Evolutionary conservation across 2,888 invertebrate species (phyloP).

Genomic region (Ophion slaviceki): DNA sequence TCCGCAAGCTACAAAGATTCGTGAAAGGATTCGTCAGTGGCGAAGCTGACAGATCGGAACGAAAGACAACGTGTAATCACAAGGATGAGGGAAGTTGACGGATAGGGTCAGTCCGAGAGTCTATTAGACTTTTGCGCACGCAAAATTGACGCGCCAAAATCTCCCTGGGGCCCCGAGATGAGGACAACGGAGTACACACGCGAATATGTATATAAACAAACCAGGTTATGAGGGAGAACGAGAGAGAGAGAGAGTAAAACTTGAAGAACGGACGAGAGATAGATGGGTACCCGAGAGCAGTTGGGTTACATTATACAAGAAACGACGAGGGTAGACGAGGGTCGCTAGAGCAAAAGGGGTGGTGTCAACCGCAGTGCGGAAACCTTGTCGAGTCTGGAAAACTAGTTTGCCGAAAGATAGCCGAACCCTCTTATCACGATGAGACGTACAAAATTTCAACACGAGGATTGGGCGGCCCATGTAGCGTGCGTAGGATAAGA

Average conservation of each 20-base stretch:
- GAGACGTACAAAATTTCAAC: slow-evolving; percentile 34
- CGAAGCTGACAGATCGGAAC: neutral
- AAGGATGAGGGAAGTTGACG: neutral
- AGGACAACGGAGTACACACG: neutral
- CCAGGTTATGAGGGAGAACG: neutral
- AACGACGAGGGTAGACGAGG: slow-evolving; percentile 48
- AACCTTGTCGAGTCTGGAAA: slow-evolving; percentile 50
- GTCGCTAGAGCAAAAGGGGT: slow-evolving; percentile 42
- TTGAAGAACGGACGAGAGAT: slow-evolving; percentile 27
- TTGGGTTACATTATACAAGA: slow-evolving; percentile 46
- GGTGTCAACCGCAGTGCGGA: slow-evolving; percentile 59
- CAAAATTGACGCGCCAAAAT: slow-evolving; percentile 10
- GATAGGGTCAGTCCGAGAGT: neutral
- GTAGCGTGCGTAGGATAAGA: neutral
- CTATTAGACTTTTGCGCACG: neutral
- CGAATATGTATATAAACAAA: neutral
- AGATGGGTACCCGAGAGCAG: slow-evolving; percentile 35
- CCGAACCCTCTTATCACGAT: slow-evolving; percentile 41
- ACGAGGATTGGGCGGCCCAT: neutral
- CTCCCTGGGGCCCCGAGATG: neutral
- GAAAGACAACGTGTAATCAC: neutral
- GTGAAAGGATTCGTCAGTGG: neutral
- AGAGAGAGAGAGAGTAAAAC: slow-evolving; percentile 13
- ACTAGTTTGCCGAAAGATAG: slow-evolving; percentile 47
- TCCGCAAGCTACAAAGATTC: neutral